Evolutionary conservation across 2,113 vertebrate species (phyloP).

Genomic region (Dromaius novaehollandiae): DNA sequence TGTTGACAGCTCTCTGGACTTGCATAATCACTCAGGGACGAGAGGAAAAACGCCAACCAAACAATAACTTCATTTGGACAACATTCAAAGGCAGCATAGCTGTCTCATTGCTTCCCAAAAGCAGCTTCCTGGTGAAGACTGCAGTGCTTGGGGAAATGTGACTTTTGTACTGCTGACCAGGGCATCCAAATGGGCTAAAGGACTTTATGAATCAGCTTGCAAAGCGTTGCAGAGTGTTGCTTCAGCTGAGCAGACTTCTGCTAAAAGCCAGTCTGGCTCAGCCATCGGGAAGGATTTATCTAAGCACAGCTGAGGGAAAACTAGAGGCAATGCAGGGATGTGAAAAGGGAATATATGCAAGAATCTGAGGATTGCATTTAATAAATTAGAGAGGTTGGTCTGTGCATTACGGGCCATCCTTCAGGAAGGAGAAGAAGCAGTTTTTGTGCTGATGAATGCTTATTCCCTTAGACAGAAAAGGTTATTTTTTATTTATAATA

Average conservation of each 20-base stretch:
- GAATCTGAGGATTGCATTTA: not conserved
- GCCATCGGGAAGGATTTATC: slow-evolving; percentile 20
- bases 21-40: not conserved
- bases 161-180: not conserved
- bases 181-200: not conserved
- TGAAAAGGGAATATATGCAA: not conserved
- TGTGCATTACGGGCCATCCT: not conserved
- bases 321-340: slow-evolving; percentile 8
- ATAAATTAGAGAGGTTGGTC: not conserved
- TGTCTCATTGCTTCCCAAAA: not conserved
- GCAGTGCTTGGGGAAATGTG: not conserved
- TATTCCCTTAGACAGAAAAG: not conserved
- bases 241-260: not conserved
- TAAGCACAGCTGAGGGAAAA: not conserved
- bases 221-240: not conserved
- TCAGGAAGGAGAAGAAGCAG: not conserved
- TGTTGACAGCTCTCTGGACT: not conserved
- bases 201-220: not conserved
- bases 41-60: not conserved
- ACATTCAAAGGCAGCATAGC: not conserved
- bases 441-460: slow-evolving; percentile 27
- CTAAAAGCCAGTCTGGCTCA: slow-evolving; percentile 8
- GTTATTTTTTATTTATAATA: not conserved
- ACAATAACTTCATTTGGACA: not conserved
- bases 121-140: not conserved